phyloP scores from a whole-genome alignment of 2,888 invertebrate genomes.

The Aphodius sticticus region DNA sequence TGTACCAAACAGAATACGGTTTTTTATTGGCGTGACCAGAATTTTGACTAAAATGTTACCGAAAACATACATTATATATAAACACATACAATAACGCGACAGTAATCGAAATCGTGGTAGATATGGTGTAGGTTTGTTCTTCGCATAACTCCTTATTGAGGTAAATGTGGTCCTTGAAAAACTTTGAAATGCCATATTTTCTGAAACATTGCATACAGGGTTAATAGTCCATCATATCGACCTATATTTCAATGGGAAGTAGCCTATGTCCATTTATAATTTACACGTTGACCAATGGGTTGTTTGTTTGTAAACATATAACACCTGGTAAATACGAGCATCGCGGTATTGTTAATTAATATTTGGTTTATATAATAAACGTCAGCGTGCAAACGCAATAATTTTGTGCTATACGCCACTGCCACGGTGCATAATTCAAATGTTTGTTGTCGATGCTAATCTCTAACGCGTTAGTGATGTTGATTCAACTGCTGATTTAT shows the following conservation, averaged over 20 bases:
- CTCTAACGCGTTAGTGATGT: neutral
- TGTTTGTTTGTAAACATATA: neutral
- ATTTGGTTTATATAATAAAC: neutral
- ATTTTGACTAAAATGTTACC: too few relatives aligned
- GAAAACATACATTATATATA: too few relatives aligned
- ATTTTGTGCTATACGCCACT: neutral
- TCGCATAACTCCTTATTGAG: too few relatives aligned
- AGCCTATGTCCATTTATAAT: neutral
- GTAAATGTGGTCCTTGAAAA: too few relatives aligned
- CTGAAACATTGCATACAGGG: too few relatives aligned
- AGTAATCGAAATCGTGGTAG: too few relatives aligned
- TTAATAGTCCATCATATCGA: too few relatives aligned
- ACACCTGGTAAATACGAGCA: neutral
- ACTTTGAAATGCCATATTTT: too few relatives aligned
- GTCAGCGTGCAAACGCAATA: neutral
- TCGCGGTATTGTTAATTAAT: neutral
- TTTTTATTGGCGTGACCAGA: too few relatives aligned
- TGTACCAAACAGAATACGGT: too few relatives aligned
- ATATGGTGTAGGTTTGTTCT: too few relatives aligned
- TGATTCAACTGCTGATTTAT: neutral
- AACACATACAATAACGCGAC: too few relatives aligned
- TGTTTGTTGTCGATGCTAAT: neutral
- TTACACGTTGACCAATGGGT: neutral
- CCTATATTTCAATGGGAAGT: neutral
- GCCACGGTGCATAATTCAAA: neutral